A percentile compares a stretch with the other conserved stretches of the same genome.
Evolutionary conservation across 2,113 vertebrate species (phyloP).

Genomic region (Aegypius monachus): DNA sequence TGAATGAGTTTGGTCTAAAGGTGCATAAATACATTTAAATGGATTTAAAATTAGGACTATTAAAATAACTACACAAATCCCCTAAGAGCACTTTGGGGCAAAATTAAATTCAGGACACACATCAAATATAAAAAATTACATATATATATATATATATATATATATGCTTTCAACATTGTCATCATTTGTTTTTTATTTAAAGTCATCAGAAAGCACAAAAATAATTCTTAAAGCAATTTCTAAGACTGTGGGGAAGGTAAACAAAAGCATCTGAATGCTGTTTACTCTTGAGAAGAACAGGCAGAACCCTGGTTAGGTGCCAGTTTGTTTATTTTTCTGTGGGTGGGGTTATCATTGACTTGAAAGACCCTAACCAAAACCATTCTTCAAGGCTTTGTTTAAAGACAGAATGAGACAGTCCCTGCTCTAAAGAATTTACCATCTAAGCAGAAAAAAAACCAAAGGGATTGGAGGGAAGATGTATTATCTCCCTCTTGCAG

Average conservation of each 20-base stretch:
- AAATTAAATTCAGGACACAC: background rate
- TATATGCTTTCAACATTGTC: background rate
- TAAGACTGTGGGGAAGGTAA: background rate
- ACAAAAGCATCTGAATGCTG: background rate
- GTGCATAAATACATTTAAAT: conserved; percentile 42
- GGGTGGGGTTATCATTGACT: background rate
- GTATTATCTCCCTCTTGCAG: background rate
- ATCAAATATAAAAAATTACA: background rate
- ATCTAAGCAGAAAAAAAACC: background rate
- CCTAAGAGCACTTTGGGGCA: background rate
- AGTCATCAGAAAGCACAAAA: background rate
- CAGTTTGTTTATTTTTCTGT: background rate
- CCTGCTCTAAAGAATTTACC: background rate
- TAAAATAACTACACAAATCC: conserved; percentile 4
- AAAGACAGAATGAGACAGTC: background rate
- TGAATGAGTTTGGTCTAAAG: conserved; percentile 28
- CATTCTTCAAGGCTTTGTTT: background rate
- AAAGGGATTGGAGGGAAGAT: background rate
- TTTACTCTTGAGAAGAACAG: background rate
- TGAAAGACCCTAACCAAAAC: background rate
- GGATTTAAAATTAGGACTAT: conserved; percentile 25
- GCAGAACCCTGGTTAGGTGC: background rate
- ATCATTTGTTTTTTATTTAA: background rate
- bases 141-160: no score
- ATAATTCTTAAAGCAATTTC: background rate